phyloP scores from a whole-genome alignment of 2,888 invertebrate genomes.

The Fabriciana adippe region DNA sequence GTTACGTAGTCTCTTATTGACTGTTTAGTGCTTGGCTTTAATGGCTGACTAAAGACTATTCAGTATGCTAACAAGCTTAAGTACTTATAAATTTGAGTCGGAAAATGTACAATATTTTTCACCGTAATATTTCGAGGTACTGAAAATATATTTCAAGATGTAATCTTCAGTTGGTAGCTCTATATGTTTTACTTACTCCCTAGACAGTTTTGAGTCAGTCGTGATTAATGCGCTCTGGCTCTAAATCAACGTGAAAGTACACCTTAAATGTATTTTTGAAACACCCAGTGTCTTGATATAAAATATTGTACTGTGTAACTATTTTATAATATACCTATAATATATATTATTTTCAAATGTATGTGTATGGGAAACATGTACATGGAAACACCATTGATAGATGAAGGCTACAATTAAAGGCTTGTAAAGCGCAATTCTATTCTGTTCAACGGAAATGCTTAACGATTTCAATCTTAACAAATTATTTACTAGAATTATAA shows the following conservation, averaged over 20 bases:
- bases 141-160: constrained; percentile 3
- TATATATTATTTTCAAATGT: no score
- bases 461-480: no score
- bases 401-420: no score
- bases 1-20: constrained; percentile 3
- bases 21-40: neutral
- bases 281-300: neutral
- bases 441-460: no score
- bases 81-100: neutral
- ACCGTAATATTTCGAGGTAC: constrained; percentile 5
- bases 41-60: neutral
- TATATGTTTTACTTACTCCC: constrained; percentile 28
- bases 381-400: no score
- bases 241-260: constrained; percentile 25
- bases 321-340: no score
- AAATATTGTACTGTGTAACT: neutral
- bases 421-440: no score
- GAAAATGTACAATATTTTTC: neutral
- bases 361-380: no score
- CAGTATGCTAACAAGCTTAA: neutral
- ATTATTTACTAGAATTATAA: no score
- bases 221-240: constrained; percentile 23
- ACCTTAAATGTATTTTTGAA: constrained; percentile 19
- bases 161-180: constrained; percentile 2
- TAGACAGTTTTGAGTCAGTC: constrained; percentile 26